Percentiles rank a stretch among this genome's conserved stretches.
Evolutionary conservation across 1,140 invertebrate genomes (phyloP).

Genomic region (Prorops nasuta): DNA sequence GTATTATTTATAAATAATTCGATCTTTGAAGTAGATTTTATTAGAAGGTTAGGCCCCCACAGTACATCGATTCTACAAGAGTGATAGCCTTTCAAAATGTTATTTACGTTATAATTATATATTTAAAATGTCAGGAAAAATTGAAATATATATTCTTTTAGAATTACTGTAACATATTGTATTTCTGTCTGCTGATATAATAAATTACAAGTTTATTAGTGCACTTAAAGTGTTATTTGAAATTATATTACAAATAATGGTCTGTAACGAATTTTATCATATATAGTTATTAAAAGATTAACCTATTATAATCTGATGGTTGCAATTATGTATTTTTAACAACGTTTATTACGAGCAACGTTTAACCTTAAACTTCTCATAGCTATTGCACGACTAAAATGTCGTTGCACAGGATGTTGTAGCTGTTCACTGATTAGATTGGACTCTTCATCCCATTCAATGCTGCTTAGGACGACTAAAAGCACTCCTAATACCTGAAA

Average conservation of each 20-base stretch:
- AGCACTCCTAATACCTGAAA: constrained; percentile 73
- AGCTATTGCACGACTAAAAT: constrained; percentile 83
- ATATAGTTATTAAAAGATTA: constrained; percentile 32
- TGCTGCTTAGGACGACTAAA: constrained; percentile 74
- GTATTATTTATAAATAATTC: too few species aligned
- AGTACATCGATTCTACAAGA: too few species aligned
- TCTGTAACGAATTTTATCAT: constrained; percentile 37
- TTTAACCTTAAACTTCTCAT: constrained; percentile 74
- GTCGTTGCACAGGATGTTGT: constrained; percentile 70
- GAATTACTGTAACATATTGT: too few species aligned
- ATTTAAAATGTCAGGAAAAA: too few species aligned
- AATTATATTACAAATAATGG: constrained; percentile 45
- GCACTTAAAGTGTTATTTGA: constrained; percentile 36
- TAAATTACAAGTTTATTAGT: constrained; percentile 36
- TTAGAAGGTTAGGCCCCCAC: too few species aligned
- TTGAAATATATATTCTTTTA: too few species aligned
- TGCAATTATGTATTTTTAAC: constrained; percentile 32
- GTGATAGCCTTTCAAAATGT: too few species aligned
- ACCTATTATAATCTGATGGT: constrained; percentile 18
- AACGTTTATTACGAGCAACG: constrained; percentile 53
- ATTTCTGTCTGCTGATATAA: constrained; percentile 38
- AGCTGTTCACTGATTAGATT: constrained; percentile 61
- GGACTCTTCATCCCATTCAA: constrained; percentile 54
- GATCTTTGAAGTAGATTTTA: too few species aligned
- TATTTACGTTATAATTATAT: too few species aligned